Evolutionary conservation across 1,140 invertebrate genomes (phyloP), one percentile per base, ranked within the genome.

Genomic region (Neocloeon triangulifer): DNA sequence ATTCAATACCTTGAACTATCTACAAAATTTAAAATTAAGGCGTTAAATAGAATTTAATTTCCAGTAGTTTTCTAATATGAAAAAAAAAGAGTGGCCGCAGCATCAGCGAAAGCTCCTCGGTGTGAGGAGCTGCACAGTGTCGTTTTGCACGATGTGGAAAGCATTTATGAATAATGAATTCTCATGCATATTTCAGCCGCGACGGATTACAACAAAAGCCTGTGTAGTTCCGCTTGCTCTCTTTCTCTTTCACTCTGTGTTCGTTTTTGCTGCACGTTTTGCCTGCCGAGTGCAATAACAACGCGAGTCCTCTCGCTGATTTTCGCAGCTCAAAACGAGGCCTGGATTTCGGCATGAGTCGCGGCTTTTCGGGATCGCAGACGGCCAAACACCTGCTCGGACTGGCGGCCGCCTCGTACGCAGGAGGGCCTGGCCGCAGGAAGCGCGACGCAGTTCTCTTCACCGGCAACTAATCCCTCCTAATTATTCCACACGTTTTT

Each of bases 311-410:
- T 30, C 9, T 35, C 40, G 28, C 34, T 38, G 46, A 13, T 41
- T 35, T 33, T 60, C 60, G 7, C 58, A 82, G 76, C 48, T 62
- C 66, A 25, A 82, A 82, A 52, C 68, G 78, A 2, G 76, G 72
- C 21, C 53, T 81, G 26, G 78, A 81, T 47, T 58, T 82, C 40
- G 82, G 82, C 9, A 54, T 89, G 25, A 74, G 65, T 36, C 73
- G 82, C 19, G 81, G 81, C 3, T 86, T 78, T 51, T 85, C 79
- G 22, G 82, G 80, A 0, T 75, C 77, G 16, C 71, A 85, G 43
- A 74, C 82, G 25, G 81, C 79, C 42, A 85, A 85, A 52, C 80
- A 86, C 50, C 58, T 85, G 41, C 81, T 89, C 73, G 82, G 79
- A 1, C 48, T 84, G 25, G 73, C 78, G 25, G 75, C 78, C 1